phyloP scores from a whole-genome alignment of 2,797 vertebrate genomes.

The Sternotherus odoratus region DNA sequence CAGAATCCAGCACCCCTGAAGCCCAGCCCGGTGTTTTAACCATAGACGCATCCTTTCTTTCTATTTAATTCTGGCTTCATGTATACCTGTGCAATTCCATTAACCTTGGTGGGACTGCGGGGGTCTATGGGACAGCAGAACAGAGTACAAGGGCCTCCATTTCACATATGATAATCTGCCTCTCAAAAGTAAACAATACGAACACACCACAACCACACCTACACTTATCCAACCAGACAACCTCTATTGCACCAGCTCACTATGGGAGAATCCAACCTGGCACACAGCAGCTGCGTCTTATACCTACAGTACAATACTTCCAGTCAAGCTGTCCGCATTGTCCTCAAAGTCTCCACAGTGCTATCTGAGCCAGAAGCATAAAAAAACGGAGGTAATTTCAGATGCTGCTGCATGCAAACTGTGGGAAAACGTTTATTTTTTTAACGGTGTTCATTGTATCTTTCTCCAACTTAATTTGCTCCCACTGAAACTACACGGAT shows the following conservation, averaged over 20 bases:
- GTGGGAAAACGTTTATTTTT: neutral
- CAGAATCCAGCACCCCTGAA: neutral
- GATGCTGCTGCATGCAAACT: neutral
- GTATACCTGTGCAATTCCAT: neutral
- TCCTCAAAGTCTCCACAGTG: neutral
- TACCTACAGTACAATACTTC: neutral
- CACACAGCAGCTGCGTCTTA: neutral
- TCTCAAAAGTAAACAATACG: neutral
- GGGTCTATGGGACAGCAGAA: neutral
- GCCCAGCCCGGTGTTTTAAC: neutral
- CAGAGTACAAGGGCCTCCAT: neutral
- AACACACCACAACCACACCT: neutral
- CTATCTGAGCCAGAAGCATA: neutral
- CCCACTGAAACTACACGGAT: neutral
- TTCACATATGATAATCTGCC: neutral
- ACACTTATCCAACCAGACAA: neutral
- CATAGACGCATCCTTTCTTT: neutral
- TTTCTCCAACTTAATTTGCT: neutral
- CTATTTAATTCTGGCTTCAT: neutral
- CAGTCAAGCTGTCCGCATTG: neutral
- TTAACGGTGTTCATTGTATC: neutral
- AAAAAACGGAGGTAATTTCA: neutral
- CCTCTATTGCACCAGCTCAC: too few species aligned
- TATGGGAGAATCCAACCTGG: neutral
- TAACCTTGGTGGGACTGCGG: neutral